Evolutionary conservation across 2,888 invertebrate genomes (phyloP).

Genomic region (Drosophila formosana): DNA sequence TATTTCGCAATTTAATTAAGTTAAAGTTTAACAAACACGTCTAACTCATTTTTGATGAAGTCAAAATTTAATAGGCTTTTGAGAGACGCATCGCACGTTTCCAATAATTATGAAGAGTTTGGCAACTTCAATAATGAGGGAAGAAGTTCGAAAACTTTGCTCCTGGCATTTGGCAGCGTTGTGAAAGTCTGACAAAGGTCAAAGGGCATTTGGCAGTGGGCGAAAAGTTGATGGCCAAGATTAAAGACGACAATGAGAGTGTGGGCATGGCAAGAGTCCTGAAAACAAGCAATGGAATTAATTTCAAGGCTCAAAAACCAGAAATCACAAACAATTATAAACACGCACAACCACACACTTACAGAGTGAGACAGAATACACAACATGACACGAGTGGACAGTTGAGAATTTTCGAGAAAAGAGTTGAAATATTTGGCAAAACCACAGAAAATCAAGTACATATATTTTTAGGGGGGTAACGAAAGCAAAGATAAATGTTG

Average conservation of each 20-base stretch:
- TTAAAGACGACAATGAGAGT: constrained; percentile 19
- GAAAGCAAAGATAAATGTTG: constrained; percentile 36
- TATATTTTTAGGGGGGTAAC: constrained; percentile 9
- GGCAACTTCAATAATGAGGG: constrained; percentile 7
- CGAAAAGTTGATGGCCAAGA: constrained; percentile 31
- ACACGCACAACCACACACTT: constrained; percentile 14
- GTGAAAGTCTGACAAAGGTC: constrained; percentile 38
- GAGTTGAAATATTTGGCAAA: constrained; percentile 24
- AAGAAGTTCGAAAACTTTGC: constrained; percentile 6
- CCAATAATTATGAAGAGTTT: constrained; percentile 3
- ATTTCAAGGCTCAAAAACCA: constrained; percentile 75
- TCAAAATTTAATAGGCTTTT: background rate
- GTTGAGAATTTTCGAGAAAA: constrained; percentile 11
- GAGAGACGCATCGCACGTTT: background rate
- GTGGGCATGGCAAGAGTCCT: constrained; percentile 1
- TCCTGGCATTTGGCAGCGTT: constrained; percentile 7
- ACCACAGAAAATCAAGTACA: constrained; percentile 35
- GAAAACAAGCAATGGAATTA: constrained; percentile 68
- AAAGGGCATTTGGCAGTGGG: constrained; percentile 44
- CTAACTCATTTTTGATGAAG: background rate
- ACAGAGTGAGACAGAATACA: background rate
- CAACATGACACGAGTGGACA: constrained; percentile 22
- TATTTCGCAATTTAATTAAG: too few species aligned
- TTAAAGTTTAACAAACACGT: background rate
- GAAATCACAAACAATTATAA: constrained; percentile 75